Conservation (phyloP, 2,113 vertebrate species). For the Myotis davidii region DNA sequence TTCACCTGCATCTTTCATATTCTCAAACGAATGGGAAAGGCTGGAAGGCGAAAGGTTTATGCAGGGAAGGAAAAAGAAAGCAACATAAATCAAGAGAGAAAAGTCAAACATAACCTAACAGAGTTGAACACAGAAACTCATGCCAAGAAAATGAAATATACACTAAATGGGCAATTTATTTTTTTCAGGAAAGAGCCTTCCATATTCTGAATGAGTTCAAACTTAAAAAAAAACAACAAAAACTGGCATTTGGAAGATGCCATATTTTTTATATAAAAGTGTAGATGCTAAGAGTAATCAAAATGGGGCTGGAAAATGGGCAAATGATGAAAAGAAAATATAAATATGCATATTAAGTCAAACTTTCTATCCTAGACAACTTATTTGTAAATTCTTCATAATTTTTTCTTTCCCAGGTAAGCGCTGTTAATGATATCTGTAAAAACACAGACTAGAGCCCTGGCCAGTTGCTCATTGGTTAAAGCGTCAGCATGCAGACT, state of each 20-base stretch:
- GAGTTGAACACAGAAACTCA: neutral
- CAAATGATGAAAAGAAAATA: neutral
- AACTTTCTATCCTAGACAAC: neutral
- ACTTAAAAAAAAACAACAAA: neutral
- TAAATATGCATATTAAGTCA: neutral
- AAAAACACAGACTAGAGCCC: neutral
- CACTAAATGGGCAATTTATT: conserved; percentile 30
- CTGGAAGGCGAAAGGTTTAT: conserved; percentile 3
- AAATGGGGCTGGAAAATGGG: neutral
- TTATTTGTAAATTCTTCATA: neutral
- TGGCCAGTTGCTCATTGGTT: too few relatives aligned
- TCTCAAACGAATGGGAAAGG: conserved; percentile 58
- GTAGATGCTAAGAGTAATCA: neutral
- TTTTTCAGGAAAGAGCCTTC: neutral
- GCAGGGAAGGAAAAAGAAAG: conserved; percentile 37
- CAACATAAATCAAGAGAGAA: conserved; percentile 59
- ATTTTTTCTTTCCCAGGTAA: neutral
- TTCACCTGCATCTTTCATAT: conserved; percentile 14
- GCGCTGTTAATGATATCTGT: neutral
- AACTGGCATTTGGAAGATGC: neutral
- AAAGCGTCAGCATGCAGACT: too few relatives aligned
- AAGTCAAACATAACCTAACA: conserved; percentile 57
- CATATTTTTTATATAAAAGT: neutral
- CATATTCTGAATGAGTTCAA: neutral
- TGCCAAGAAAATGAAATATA: conserved; percentile 41